Conservation (phyloP, 2,797 vertebrate species). For the Chelon labrosus region DNA sequence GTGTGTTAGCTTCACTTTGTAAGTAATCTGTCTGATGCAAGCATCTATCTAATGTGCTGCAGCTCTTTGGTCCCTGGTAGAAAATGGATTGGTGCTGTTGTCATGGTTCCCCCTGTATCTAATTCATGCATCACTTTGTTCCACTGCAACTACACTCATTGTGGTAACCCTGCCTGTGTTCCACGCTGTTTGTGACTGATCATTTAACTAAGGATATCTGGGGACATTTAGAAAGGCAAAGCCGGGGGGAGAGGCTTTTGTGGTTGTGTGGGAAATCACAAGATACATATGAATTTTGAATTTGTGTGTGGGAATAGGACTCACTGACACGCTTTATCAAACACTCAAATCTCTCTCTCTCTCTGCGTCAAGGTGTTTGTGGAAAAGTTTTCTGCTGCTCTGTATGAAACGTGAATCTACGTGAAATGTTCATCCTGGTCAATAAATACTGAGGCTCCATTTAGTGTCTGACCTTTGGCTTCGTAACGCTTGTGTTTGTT, state of each 20-base stretch:
- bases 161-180: conserved; percentile 43
- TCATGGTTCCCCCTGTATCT: conserved; percentile 43
- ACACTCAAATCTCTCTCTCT: conserved; percentile 28
- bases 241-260: conserved; percentile 32
- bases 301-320: conserved; percentile 29
- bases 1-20: conserved; percentile 55
- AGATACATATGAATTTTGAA: conserved; percentile 48
- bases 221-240: conserved; percentile 47
- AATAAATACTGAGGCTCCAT: conserved; percentile 15
- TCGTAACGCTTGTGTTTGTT: conserved; percentile 33
- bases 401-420: background rate
- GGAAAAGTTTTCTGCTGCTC: conserved; percentile 22
- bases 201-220: conserved; percentile 45
- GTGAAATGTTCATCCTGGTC: background rate
- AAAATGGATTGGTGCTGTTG: conserved; percentile 57
- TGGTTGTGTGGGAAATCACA: conserved; percentile 45
- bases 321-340: conserved; percentile 17
- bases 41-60: conserved; percentile 44
- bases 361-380: conserved; percentile 14
- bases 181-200: conserved; percentile 52
- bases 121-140: conserved; percentile 57
- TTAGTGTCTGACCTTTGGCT: conserved; percentile 34
- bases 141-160: conserved; percentile 40
- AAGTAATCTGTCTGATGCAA: conserved; percentile 44
- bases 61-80: conserved; percentile 34